Conservation (phyloP, 92 coral and sea anemone species). For the Phenganax marumi region DNA sequence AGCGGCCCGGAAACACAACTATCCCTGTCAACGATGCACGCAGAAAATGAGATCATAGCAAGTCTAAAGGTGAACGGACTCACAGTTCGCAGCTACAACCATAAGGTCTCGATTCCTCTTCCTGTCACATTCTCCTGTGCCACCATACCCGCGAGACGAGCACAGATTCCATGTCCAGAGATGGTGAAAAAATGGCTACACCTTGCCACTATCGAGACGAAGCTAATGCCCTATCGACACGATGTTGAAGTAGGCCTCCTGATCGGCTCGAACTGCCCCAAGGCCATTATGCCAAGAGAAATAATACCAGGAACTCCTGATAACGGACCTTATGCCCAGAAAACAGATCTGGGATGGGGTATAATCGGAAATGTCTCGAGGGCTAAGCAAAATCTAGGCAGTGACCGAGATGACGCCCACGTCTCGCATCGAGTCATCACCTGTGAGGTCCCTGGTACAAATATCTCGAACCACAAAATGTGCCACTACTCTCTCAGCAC, state of each 20-base stretch:
- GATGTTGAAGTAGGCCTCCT: constrained; percentile 60
- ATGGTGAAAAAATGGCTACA: constrained; percentile 52
- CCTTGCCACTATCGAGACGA: constrained; percentile 31
- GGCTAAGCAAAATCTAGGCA: not conserved
- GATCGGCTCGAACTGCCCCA: constrained; percentile 58
- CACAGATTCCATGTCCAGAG: constrained; percentile 53
- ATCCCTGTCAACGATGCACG: constrained; percentile 52
- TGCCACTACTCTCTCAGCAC: too few relatives aligned
- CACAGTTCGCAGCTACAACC: constrained; percentile 28
- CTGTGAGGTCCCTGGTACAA: too few relatives aligned
- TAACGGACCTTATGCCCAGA: constrained; percentile 53
- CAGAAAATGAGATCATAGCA: constrained; percentile 37
- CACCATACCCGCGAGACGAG: constrained; percentile 38
- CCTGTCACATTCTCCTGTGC: constrained; percentile 44
- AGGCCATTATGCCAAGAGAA: constrained; percentile 62
- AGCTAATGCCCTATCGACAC: constrained; percentile 43
- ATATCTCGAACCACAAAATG: too few relatives aligned
- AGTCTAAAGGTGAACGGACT: constrained; percentile 51
- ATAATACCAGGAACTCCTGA: constrained; percentile 53
- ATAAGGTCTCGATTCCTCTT: constrained; percentile 31
- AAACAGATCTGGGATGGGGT: constrained; percentile 65
- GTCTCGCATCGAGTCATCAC: not conserved
- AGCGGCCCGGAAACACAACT: constrained; percentile 52
- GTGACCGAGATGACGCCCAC: not conserved
- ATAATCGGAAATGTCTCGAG: constrained; percentile 46